Base-by-base conservation (phyloP, 1,140 invertebrate genomes). In the Lordiphosa stackelbergi region DNA sequence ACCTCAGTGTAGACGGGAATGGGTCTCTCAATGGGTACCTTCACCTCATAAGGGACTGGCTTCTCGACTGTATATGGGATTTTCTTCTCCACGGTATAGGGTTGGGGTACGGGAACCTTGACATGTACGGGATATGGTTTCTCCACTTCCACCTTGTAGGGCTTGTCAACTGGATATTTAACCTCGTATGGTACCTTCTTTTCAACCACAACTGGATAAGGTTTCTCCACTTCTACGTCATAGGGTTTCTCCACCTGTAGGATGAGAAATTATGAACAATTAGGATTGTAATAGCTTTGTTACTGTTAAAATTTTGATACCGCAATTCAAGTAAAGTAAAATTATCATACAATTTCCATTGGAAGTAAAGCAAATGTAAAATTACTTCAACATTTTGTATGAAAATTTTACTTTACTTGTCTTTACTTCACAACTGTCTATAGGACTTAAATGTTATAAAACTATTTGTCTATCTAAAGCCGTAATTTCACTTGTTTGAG, bases 11-110 rank as follows among this genome's bases (percentile, higher is more conserved):
- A 92, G 12, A 94, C 92, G 63, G 92, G 91, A 85, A 94, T 93
- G 31, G 93, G 93, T 85, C 93, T 94, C 88, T 94, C 93, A 19
- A 95, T 93, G 22, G 90, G 92, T 22, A 95, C 94, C 73, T 93
- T 94, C 8, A 95, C 92, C 81, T 93, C 93, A 74, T 91, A 92
- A 28, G 93, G 93, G 6, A 93, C 91, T 28, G 93, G 92, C 88
- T 93, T 94, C 68, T 93, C 93, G 3, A 95, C 91, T 34, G 90
- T 90, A 84, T 91, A 91, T 4, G 89, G 93, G 11, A 93, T 88
- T 66, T 92, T 93, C 88, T 93, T 94, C 85, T 92, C 91, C 0
- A 94, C 94, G 7, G 91, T 91, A 87, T 94, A 95, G 8, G 94
- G 94, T 74, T 93, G 92, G n/a, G 93, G 93, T 11, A 94, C 91